Evolutionary conservation across 2,888 invertebrate genomes (phyloP), one percentile per base, ranked within the genome.

Genomic region (Mesorhabditis belari): DNA sequence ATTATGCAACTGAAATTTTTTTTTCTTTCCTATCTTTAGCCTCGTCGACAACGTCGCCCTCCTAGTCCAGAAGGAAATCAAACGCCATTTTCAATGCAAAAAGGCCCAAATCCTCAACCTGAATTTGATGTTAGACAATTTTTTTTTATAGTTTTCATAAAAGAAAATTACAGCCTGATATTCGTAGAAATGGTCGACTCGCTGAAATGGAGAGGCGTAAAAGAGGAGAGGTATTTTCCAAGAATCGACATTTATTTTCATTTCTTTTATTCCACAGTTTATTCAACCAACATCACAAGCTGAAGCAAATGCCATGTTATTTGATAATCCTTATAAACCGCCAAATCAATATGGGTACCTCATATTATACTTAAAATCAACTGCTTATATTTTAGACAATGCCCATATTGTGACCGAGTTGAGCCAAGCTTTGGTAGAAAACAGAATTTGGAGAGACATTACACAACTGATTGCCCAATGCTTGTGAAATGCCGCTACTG

Each of bases 391-490:
- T 55, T 28, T 19, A 64, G 63, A 12, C 52, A 60, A 21, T 94
- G 94, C 82, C 89, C 91, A 60, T 94, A 94, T 86, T 94, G 94
- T 81, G 87, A 88, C 5, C 87, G 88, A 62, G 86, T 87, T 44
- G 88, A 88, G 71, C 85, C 87, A 25, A 85, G 86, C 3, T 89
- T 87, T 73, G 69, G 64, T 17, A 85, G 85, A 5, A 85, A 86
- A 60, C 86, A 87, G 64, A 87, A 88, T 52, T 84, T 94, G 77
- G 92, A 94, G 82, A 87, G 90, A 24, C 94, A 94, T 83, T 94
- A 92, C 83, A 92, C 92, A 91, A 87, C 90, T 72, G 87, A 87
- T 63, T 94, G 94, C 83, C 92, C 92, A 27, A 88, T 94, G 87
- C 85, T 94, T 74, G 90, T 90, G 58, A 87, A 90, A 73, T 94